phyloP scores from a whole-genome alignment of 1,140 invertebrate genomes.

The Fragariocoptes setiger region DNA sequence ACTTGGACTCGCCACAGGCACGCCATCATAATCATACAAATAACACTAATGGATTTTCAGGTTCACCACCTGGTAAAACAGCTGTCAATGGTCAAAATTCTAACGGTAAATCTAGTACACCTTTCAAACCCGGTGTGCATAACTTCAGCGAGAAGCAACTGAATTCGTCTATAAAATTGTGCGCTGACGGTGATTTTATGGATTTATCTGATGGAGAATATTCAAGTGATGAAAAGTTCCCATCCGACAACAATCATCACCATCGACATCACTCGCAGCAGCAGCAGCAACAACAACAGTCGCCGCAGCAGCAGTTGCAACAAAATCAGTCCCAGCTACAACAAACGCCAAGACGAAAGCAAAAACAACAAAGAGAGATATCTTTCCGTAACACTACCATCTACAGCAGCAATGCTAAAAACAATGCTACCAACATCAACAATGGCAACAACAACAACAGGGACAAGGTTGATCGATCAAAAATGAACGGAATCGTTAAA shows the following conservation, averaged over 20 bases:
- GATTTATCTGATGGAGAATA: neutral
- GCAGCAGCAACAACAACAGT: neutral
- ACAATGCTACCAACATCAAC: too few relatives aligned
- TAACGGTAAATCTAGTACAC: neutral
- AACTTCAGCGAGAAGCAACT: neutral
- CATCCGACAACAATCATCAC: neutral
- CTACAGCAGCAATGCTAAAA: neutral
- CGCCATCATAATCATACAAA: neutral
- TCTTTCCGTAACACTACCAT: neutral
- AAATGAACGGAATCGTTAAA: too few relatives aligned
- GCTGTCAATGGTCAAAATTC: neutral
- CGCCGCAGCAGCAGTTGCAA: too few relatives aligned
- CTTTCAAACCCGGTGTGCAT: neutral
- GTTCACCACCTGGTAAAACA: neutral
- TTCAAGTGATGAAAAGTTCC: neutral
- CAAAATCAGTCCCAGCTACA: too few relatives aligned
- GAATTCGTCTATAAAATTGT: neutral
- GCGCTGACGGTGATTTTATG: neutral
- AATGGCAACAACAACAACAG: too few relatives aligned
- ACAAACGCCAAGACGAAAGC: too few relatives aligned
- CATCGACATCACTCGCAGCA: neutral
- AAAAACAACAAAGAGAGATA: too few relatives aligned
- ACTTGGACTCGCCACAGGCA: too few relatives aligned
- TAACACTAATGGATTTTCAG: neutral
- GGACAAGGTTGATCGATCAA: too few relatives aligned